Base-by-base conservation (phyloP, 2,888 invertebrate species). In the Tenthredo notha region DNA sequence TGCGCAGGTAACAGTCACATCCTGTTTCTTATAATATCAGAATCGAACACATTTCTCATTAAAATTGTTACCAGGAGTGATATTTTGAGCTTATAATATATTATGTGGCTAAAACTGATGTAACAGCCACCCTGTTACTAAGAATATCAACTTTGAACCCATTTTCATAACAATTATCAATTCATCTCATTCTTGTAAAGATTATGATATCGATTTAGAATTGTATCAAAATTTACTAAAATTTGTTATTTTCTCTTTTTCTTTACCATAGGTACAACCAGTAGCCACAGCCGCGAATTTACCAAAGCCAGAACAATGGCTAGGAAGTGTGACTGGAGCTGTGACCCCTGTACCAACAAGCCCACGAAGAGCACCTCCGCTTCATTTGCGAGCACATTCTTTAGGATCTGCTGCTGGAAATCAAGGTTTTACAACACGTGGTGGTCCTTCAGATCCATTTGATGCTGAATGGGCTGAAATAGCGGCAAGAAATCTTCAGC, bases 241-340 rank as follows among this genome's bases (percentile, higher is more conserved):
- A 67, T 33, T 15, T 54, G n/a, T 25, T 9, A 3, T 18, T 15
- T 21, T 47, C 12, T 4, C 5, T 18, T 21, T 37, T 37, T 0
- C 5, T 37, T 33, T 37, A n/a, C 89, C 89, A 86, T 88, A 94
- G 91, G 89, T 93, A 29, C 94, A 94, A 86, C 90, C 93, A 3
- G 92, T 94, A 3, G 92, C 94, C 77, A 93, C 94, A 86, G 88
- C 90, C 40, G 78, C 82, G 18, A 92, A 92, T 85, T 94, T 97
- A 92, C 97, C 97, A 40, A 96, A 96, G 93, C 97, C 97, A 0
- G 97, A 97, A 89, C 97, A 97, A 90, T 97, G 97, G 97, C 93
- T 98, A 88, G 97, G 97, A 10, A 96, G 96, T 89, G 95, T 97
- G 72, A 96, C 96, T 18, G 95, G 95, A 87, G 95, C 95, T 87